These are phyloP conservation scores for Eupithecia centaureata DNA, from an alignment of 2,888 invertebrate genomes.

Conservation along the genomic window DNA sequence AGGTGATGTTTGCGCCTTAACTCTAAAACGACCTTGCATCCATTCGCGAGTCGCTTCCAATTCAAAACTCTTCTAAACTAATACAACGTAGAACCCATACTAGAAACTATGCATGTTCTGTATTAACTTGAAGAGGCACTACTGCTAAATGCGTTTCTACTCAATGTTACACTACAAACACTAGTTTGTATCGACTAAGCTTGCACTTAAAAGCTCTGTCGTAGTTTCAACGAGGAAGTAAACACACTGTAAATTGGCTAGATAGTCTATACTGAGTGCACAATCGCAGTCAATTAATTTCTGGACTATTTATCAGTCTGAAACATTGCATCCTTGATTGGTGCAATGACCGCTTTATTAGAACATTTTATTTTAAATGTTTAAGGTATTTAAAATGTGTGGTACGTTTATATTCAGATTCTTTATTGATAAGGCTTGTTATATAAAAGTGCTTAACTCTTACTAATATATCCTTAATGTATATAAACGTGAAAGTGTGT, in stretches of 20 bases:
- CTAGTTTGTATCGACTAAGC: background rate
- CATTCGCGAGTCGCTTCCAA: background rate
- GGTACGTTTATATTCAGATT: too few relatives aligned
- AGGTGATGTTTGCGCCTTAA: too few relatives aligned
- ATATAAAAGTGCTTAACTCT: too few relatives aligned
- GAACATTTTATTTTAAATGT: too few relatives aligned
- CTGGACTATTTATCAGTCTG: background rate
- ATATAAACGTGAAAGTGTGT: too few relatives aligned
- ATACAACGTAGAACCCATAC: background rate
- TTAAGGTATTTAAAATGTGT: too few relatives aligned
- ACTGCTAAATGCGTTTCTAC: background rate
- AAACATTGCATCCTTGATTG: background rate
- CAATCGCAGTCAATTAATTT: background rate
- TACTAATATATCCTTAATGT: too few relatives aligned
- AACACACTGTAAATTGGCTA: background rate
- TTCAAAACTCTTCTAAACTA: background rate
- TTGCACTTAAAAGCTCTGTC: constrained; percentile 10
- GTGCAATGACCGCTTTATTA: background rate
- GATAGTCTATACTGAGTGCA: background rate
- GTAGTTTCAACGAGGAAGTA: constrained; percentile 7
- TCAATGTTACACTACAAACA: background rate
- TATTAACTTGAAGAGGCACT: background rate
- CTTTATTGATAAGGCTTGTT: too few relatives aligned
- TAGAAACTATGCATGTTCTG: background rate
- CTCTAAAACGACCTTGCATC: background rate